A percentile compares a stretch with the other conserved stretches of the same genome.
Evolutionary conservation across 2,888 invertebrate species (phyloP).

Genomic region (Microchrysa polita): DNA sequence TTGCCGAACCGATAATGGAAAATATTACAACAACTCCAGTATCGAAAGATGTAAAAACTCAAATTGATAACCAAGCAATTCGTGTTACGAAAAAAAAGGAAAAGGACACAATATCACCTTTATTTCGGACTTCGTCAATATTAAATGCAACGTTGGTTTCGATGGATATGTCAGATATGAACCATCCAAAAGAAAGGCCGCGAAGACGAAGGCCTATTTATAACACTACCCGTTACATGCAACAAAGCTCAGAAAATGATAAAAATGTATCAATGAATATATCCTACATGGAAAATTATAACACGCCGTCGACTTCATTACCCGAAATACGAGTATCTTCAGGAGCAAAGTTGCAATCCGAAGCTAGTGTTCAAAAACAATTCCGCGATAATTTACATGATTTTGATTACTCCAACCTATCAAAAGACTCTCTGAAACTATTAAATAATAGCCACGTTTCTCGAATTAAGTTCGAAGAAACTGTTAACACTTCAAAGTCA

Average conservation of each 20-base stretch:
- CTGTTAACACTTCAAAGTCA: slow-evolving; percentile 17
- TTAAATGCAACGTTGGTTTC: no score
- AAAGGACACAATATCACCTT: no score
- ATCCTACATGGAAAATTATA: not conserved
- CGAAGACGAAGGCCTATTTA: slow-evolving; percentile 32
- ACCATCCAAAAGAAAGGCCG: no score
- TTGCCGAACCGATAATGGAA: slow-evolving; percentile 43
- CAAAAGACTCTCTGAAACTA: no score
- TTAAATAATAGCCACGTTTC: not conserved
- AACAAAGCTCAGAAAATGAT: slow-evolving; percentile 24
- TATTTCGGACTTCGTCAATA: no score
- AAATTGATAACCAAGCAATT: slow-evolving; percentile 32
- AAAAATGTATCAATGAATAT: not conserved
- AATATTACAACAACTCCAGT: slow-evolving; percentile 34
- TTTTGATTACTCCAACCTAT: no score
- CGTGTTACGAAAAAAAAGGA: slow-evolving; percentile 21
- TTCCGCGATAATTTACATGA: no score
- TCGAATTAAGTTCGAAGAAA: slow-evolving; percentile 21
- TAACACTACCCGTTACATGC: slow-evolving; percentile 15
- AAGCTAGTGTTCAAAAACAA: no score
- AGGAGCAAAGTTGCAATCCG: no score
- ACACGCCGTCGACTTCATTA: not conserved
- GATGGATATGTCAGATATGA: no score
- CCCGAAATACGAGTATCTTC: not conserved
- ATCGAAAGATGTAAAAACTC: not conserved